Percentiles rank a stretch among this genome's conserved stretches.
Evolutionary conservation across 2,113 vertebrate species (phyloP).

Genomic region (Stegostoma tigrinum): DNA sequence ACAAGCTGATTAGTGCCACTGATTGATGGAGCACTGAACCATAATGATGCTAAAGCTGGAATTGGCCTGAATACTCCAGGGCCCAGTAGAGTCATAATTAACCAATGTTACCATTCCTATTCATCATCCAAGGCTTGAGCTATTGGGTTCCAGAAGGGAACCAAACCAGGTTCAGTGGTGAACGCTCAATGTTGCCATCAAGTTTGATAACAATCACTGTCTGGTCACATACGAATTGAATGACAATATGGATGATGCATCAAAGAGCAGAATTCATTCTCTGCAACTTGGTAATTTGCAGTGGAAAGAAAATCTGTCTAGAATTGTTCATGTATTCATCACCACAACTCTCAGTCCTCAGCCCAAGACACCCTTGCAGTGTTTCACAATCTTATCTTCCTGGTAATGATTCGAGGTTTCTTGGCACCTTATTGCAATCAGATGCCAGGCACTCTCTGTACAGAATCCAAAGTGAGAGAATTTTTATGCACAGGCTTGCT

Average conservation of each 20-base stretch:
- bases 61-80: neutral
- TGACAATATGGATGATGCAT: neutral
- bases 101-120: neutral
- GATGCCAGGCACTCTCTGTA: neutral
- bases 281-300: neutral
- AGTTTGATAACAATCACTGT: neutral
- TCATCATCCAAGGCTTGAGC: neutral
- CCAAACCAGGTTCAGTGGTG: neutral
- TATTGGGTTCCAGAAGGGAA: neutral
- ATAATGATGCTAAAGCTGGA: neutral
- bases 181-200: neutral
- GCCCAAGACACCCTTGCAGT: neutral
- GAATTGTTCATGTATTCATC: neutral
- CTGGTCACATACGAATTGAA: neutral
- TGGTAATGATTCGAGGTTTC: neutral
- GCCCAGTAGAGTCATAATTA: neutral
- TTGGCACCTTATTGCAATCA: neutral
- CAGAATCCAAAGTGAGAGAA: neutral
- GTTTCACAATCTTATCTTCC: neutral
- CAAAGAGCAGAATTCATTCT: neutral
- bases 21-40: neutral
- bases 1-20: neutral
- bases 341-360: neutral
- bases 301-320: neutral
- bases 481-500: neutral